Evolutionary conservation across 2,888 invertebrate genomes (phyloP).

Genomic region (Atrina japonica): DNA sequence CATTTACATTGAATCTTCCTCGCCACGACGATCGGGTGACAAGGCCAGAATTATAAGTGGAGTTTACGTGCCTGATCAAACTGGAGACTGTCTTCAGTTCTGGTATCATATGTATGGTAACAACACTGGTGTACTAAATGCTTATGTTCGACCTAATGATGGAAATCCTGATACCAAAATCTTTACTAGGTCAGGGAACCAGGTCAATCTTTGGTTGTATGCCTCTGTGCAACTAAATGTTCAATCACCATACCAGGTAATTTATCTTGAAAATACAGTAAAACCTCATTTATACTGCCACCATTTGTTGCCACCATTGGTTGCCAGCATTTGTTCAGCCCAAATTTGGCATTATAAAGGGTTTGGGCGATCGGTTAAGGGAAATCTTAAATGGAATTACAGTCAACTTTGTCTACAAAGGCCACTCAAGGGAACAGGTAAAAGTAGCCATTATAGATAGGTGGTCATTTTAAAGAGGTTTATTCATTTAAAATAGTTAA

Average conservation of each 20-base stretch:
- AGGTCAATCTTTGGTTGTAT: slow-evolving; percentile 73
- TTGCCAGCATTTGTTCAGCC: too few species aligned
- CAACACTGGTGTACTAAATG: slow-evolving; percentile 64
- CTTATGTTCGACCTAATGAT: slow-evolving; percentile 63
- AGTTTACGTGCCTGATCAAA: slow-evolving; percentile 44
- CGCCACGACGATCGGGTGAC: slow-evolving; percentile 84
- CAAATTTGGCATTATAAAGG: too few species aligned
- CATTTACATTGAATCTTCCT: slow-evolving; percentile 77
- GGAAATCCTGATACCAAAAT: slow-evolving; percentile 50
- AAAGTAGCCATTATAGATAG: too few species aligned
- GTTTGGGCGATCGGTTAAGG: too few species aligned
- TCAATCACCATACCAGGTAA: slow-evolving; percentile 37
- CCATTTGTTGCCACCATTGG: too few species aligned
- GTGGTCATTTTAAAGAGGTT: too few species aligned
- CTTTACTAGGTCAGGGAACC: slow-evolving; percentile 61
- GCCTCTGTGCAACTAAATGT: slow-evolving; percentile 51
- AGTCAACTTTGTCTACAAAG: too few species aligned
- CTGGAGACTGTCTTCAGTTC: slow-evolving; percentile 72
- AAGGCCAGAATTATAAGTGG: slow-evolving; percentile 80
- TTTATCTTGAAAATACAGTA: too few species aligned
- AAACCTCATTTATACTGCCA: too few species aligned
- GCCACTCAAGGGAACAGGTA: too few species aligned
- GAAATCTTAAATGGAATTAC: too few species aligned
- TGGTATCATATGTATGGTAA: slow-evolving; percentile 78
- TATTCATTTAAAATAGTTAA: too few species aligned